These are phyloP conservation scores for Chironomus striatipennis DNA, from an alignment of 1,140 invertebrate genomes.

Conservation along the genomic window DNA sequence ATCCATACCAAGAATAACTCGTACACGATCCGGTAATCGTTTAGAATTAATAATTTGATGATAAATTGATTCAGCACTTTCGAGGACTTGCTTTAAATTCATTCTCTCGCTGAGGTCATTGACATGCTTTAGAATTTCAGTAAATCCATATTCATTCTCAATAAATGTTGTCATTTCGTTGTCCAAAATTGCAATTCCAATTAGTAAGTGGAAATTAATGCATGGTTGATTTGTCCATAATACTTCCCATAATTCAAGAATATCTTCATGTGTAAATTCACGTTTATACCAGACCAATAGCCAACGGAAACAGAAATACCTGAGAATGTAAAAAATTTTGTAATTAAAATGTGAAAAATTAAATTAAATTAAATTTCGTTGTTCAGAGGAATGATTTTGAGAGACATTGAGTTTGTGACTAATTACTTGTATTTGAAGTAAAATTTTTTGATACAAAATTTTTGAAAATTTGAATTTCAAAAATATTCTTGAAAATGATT, in stretches of 20 bases:
- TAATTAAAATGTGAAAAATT: too few species aligned
- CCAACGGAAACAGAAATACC: conserved; percentile 95
- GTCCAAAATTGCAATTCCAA: conserved; percentile 86
- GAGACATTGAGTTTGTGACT: too few species aligned
- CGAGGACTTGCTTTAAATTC: conserved; percentile 67
- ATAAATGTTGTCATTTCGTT: conserved; percentile 78
- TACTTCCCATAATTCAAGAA: conserved; percentile 73
- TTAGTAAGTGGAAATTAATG: conserved; percentile 85
- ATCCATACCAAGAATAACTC: conserved; percentile 56
- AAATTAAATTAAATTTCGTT: too few species aligned
- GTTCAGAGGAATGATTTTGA: too few species aligned
- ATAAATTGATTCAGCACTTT: conserved; percentile 83
- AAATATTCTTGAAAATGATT: too few species aligned
- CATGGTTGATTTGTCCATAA: conserved; percentile 88
- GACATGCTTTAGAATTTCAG: conserved; percentile 94
- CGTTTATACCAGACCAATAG: conserved; percentile 75
- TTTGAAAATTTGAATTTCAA: too few species aligned
- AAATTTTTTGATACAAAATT: too few species aligned
- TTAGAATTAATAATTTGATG: conserved; percentile 64
- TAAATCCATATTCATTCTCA: conserved; percentile 85
- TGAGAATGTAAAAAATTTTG: too few species aligned
- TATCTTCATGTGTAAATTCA: conserved; percentile 65
- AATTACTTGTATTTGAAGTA: too few species aligned
- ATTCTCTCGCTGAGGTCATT: conserved; percentile 84
- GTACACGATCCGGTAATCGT: conserved; percentile 56